Base-by-base conservation (phyloP, 2,113 vertebrate genomes). In the Andinoacara biseriatus region DNA sequence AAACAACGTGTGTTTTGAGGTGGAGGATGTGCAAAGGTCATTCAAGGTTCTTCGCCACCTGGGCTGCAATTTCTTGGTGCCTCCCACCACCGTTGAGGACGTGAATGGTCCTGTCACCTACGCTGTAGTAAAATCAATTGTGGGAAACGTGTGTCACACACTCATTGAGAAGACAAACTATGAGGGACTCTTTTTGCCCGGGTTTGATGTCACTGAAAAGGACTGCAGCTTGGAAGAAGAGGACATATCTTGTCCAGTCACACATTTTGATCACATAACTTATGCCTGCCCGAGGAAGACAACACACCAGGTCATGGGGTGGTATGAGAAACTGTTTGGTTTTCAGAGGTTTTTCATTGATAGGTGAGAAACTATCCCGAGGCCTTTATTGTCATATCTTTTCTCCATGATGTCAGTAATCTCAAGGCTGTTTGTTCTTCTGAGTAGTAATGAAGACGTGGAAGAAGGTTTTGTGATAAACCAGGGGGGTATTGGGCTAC, bases 1-100 rank as follows among this genome's bases (percentile, higher is more conserved):
- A 15, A 96, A 96, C 80, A 99, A 99, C 0, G 85, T 99, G 89
- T 98, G 97, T 82, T 98, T 99, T 1, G 97, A 99, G 76, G 97
- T 98, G 80, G 94, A 95, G 0, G 93, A 98, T 0, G 96, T 96
- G 11, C 91, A 89, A 0, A 91, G 87, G 24, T 94, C 96, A 46
- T 95, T 95, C 88, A 76, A 46, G 17, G 88, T 5, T 18, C 94
- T 99, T 11, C 90, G 86, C 8, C 81, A 89, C 0, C 83, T 40
- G 56, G 98, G 97, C 17, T 98, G 97, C 89, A 58, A 69, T 11
- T 81, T 99, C 62, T 90, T 92, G 0, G 96, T 98, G 10, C 95
- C 96, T 0, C 97, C 97, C 1, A 96, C 96, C 0, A 81, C 92
- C 0, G 91, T 98, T 13, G 82, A 67, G 4, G 97, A 98, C 18